Base-by-base conservation (phyloP, 1,140 invertebrate genomes). In the Listronotus bonariensis region DNA sequence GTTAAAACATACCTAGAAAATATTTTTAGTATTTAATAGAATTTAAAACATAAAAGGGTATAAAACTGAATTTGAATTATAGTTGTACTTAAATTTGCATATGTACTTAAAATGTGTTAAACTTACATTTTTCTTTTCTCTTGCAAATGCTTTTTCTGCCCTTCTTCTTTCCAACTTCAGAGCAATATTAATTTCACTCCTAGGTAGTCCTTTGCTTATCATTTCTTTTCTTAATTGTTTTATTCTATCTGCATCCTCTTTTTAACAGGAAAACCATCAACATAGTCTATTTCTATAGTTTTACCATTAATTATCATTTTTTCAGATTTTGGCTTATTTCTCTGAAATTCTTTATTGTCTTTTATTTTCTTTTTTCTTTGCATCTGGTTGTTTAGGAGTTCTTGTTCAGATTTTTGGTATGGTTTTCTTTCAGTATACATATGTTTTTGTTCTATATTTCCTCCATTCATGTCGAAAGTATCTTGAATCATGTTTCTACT, bases 261-360 rank as follows among this genome's bases (percentile, higher is more conserved):
- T 86, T 84, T 86, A 0, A 91, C 80, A 26, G 86, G 86, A 72
- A 89, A 90, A 15, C 89, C 88, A 77, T 90, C 86, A 77, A 82
- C 87, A 61, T 83, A 83, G 0, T 83, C 79, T 18, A 90, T 76
- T 70, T 87, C 82, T 38, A 88, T 72, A 70, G 86, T 82, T 71
- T 85, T 78, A 45, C 88, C 87, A 80, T 89, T 86, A 9, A 89
- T 83, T 5, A 83, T 73, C 68, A 85, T 78, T 72, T 81, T 86
- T 36, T 79, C 79, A 9, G 70, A 54, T 45, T 79, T 78, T 78
- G 80, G 59, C 78, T 79, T 67, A 71, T 70, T 64, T 77, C 74
- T 65, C 45, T 18, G 34, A 48, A 72, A 74, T 70, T 69, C 69
- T 68, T 55, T 69, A 54, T 71, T 71, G 49, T 69, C 58, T 43